phyloP scores from a whole-genome alignment of 2,888 invertebrate species.

The Cryptops parisi region DNA sequence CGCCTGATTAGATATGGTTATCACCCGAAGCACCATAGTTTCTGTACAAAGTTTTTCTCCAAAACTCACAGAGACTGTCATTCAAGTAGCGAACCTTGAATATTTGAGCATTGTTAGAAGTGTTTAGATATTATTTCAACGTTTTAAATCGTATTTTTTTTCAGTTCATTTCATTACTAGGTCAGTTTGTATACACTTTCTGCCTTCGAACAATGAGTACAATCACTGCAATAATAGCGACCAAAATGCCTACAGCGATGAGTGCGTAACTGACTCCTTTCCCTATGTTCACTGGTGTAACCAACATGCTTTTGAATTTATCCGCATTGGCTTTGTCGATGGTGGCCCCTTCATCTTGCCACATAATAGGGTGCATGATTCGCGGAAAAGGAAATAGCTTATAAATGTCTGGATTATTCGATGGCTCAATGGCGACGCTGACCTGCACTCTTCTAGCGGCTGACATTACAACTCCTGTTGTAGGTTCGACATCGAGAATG shows the following conservation, averaged over 20 bases:
- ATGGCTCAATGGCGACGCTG: not conserved
- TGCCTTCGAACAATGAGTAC: no score
- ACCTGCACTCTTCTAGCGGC: slow-evolving; percentile 1
- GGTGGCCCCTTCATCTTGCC: not conserved
- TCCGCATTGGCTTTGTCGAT: not conserved
- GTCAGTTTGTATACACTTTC: no score
- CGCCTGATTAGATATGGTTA: no score
- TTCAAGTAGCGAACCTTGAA: no score
- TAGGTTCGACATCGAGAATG: not conserved
- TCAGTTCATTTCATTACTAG: no score
- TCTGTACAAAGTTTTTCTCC: no score
- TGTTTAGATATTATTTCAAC: no score
- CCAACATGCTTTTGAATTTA: not conserved
- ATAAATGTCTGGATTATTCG: not conserved
- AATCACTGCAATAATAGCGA: not conserved
- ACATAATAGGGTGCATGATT: slow-evolving; percentile 3
- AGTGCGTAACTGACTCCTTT: not conserved
- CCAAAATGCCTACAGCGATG: not conserved
- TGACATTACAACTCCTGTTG: slow-evolving; percentile 1
- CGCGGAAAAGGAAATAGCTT: slow-evolving; percentile 6
- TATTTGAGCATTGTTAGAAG: no score
- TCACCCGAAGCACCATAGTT: no score
- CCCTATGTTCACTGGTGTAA: not conserved
- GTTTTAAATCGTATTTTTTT: no score
- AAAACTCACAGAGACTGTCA: no score